Conservation (phyloP, 2,797 vertebrate genomes). For the Lepilemur ruficaudatus region DNA sequence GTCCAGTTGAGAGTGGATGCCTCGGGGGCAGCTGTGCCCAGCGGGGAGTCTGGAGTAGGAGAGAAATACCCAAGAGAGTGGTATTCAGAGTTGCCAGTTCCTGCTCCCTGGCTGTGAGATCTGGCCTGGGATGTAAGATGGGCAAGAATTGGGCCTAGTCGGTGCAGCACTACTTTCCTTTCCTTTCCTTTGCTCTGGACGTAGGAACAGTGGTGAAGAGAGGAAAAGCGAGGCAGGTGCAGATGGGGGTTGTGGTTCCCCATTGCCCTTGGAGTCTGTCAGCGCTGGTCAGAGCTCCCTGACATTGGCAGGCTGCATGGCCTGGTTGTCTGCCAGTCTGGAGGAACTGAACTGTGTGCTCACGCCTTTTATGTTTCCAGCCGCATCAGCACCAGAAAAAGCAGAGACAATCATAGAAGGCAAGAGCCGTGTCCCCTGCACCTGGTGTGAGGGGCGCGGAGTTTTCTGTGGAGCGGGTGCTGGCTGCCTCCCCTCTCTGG, state of each 20-base stretch:
- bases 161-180: background rate
- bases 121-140: background rate
- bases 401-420: background rate
- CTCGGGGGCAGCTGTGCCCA: fast-evolving
- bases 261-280: fast-evolving
- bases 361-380: background rate
- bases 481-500: background rate
- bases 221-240: background rate
- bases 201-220: background rate
- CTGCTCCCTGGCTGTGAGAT: background rate
- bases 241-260: background rate
- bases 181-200: background rate
- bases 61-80: background rate
- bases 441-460: background rate
- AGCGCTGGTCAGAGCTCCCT: background rate
- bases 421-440: background rate
- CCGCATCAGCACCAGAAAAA: background rate
- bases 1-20: fast-evolving
- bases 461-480: background rate
- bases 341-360: background rate
- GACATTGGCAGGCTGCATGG: background rate
- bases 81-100: background rate
- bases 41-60: background rate
- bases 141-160: background rate
- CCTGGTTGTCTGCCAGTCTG: background rate